Base-by-base conservation (phyloP, 2,797 vertebrate genomes). In the Lindbergichthys nudifrons region DNA sequence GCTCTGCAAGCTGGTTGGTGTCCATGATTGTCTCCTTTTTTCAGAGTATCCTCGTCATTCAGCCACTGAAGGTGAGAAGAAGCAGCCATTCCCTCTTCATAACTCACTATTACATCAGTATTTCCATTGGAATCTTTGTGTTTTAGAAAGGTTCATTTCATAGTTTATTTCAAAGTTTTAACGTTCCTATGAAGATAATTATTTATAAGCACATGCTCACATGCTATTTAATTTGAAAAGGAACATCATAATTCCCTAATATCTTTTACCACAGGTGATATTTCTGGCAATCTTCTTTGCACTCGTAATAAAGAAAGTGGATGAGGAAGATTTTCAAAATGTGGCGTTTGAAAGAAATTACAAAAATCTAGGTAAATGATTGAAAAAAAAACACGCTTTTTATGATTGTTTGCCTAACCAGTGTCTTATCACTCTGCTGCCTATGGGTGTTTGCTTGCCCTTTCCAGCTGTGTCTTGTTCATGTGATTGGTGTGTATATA, bases 281-380 rank as follows among this genome's bases (percentile, higher is more conserved):
- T 95, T 95, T 58, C 95, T 98, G 62, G 96, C 97, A 51, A 92
- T 96, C 57, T 98, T 98, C 89, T 98, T 98, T 89, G 95, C 97
- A 42, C 91, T 99, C 70, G 94, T 97, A 58, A 88, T 97, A 77
- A 98, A 97, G 90, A 96, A 92, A 71, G 89, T 95, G 0, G 97
- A 98, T 16, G 93, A 96, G 0, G 96, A 98, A 13, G 96, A 98
- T 51, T 94, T 95, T 73, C 90, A 89, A 75, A 88, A 92, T 54
- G 65, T 91, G 46, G 52, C 64, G 2, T 75, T 96, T 46, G 86
- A 80, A 14, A 85, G 70, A 39, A 39, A 60, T 21, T 59, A 95
- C 41, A 68, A 65, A 71, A 82, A 80, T 54, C 66, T 83, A 93
- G 95, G 97, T 97, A 93, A 73, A 52, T 39, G 41, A 16, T n/a